Conservation (phyloP, 1,140 invertebrate species). For the Caenorhabditis inopinata region DNA sequence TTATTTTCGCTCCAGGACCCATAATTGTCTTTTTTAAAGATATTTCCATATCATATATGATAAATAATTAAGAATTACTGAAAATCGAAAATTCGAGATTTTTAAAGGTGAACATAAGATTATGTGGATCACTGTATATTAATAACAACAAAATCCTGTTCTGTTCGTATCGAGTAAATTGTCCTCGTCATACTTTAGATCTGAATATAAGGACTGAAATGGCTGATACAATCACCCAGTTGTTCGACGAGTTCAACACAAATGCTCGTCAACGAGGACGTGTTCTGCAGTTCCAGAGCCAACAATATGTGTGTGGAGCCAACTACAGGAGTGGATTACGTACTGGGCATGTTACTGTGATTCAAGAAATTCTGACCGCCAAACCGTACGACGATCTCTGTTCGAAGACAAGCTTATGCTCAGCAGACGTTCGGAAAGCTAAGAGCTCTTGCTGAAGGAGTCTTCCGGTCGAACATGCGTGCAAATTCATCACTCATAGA, state of each 20-base stretch:
- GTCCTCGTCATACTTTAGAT: slow-evolving; percentile 63
- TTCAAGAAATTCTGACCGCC: slow-evolving; percentile 89
- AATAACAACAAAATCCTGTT: slow-evolving; percentile 60
- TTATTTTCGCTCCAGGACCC: too few relatives aligned
- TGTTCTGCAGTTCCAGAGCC: slow-evolving; percentile 89
- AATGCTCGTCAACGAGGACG: slow-evolving; percentile 86
- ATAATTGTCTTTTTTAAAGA: too few relatives aligned
- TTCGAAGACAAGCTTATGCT: slow-evolving; percentile 86
- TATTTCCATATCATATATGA: too few relatives aligned
- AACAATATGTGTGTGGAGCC: slow-evolving; percentile 83
- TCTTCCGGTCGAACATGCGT: slow-evolving; percentile 4
- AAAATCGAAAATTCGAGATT: too few relatives aligned
- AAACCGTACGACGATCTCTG: slow-evolving; percentile 84
- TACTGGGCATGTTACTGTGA: slow-evolving; percentile 86
- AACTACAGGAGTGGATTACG: slow-evolving; percentile 82
- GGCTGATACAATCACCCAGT: slow-evolving; percentile 68
- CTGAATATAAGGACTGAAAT: slow-evolving; percentile 52
- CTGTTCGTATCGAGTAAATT: slow-evolving; percentile 59
- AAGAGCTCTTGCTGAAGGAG: not conserved
- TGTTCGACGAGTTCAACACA: slow-evolving; percentile 89
- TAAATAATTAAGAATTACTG: too few relatives aligned
- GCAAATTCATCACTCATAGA: not conserved
- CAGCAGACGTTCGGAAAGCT: slow-evolving; percentile 78
- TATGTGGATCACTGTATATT: too few relatives aligned
- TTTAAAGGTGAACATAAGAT: too few relatives aligned